A percentile compares a stretch with the other conserved stretches of the same genome.
These are phyloP conservation scores for Priocnemis perturbator DNA, from an alignment of 2,888 invertebrate genomes.

Conservation along the genomic window DNA sequence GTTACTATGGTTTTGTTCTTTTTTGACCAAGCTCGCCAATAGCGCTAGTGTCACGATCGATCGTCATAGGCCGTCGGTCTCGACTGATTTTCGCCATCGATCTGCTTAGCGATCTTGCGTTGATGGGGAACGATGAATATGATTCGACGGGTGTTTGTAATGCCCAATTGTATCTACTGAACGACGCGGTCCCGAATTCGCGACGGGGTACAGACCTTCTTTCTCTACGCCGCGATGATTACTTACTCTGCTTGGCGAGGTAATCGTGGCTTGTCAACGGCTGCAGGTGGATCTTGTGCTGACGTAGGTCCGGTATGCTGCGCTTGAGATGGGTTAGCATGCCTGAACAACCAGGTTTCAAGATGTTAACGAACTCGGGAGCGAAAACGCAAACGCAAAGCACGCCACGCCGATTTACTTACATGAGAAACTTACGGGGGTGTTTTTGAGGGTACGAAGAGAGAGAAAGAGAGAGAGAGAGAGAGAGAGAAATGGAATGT, in stretches of 20 bases:
- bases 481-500: slow-evolving; percentile 1
- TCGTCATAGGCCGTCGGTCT: too few species aligned
- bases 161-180: too few species aligned
- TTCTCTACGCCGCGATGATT: slow-evolving; percentile 16
- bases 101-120: too few species aligned
- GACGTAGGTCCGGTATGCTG: slow-evolving; percentile 91
- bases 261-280: slow-evolving; percentile 85
- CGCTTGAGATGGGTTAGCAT: slow-evolving; percentile 92
- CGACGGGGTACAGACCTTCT: too few species aligned
- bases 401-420: slow-evolving; percentile 37
- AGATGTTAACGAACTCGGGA: slow-evolving; percentile 71
- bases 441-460: background rate
- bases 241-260: slow-evolving; percentile 73
- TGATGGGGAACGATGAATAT: too few species aligned
- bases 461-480: background rate
- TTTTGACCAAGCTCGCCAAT: too few species aligned
- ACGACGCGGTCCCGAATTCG: too few species aligned
- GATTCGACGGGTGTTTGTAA: too few species aligned
- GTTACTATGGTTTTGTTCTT: too few species aligned
- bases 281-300: slow-evolving; percentile 84
- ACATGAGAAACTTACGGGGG: slow-evolving; percentile 26
- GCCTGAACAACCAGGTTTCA: slow-evolving; percentile 81
- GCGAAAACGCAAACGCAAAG: slow-evolving; percentile 61
- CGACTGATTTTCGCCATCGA: too few species aligned
- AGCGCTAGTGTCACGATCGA: too few species aligned